These are phyloP conservation scores for Ascidia mentula DNA, from an alignment of 23 tunicate genomes.

Conservation along the genomic window DNA sequence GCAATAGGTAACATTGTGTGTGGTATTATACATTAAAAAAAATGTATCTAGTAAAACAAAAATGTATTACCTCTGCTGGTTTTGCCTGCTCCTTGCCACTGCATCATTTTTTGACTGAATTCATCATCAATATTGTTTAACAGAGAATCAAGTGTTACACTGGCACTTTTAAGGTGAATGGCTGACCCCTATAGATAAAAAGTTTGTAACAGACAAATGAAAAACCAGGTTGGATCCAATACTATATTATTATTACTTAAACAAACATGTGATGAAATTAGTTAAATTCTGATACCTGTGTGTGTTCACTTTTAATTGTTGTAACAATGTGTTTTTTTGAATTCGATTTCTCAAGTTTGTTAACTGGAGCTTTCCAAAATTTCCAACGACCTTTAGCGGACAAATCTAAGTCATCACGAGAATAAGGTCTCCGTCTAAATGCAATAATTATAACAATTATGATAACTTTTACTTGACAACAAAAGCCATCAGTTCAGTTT, in stretches of 20 bases:
- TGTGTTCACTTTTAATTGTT: conserved; percentile 43
- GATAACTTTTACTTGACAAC: neutral
- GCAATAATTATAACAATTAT: neutral
- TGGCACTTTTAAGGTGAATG: conserved; percentile 48
- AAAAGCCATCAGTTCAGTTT: neutral
- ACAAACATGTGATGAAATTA: neutral
- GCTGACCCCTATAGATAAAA: conserved; percentile 27
- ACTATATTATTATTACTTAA: too few species aligned
- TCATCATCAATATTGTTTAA: conserved; percentile 37
- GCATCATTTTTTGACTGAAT: conserved; percentile 40
- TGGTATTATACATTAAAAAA: too few species aligned
- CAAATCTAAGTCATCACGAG: conserved; percentile 44
- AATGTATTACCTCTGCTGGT: neutral
- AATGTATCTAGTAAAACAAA: neutral
- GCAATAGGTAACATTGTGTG: too few species aligned
- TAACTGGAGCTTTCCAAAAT: conserved; percentile 36
- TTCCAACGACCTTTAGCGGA: conserved; percentile 31
- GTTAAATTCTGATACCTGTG: neutral
- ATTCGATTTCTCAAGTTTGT: neutral
- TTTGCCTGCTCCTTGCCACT: conserved; percentile 14
- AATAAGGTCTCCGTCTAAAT: conserved; percentile 22
- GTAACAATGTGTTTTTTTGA: conserved; percentile 28
- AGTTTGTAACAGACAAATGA: neutral
- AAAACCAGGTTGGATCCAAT: too few species aligned
- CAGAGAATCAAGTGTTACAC: conserved; percentile 43